A percentile compares a stretch with the other conserved stretches of the same genome.
These are phyloP conservation scores for Acleris literana DNA, from an alignment of 2,888 invertebrate genomes.

Conservation along the genomic window DNA sequence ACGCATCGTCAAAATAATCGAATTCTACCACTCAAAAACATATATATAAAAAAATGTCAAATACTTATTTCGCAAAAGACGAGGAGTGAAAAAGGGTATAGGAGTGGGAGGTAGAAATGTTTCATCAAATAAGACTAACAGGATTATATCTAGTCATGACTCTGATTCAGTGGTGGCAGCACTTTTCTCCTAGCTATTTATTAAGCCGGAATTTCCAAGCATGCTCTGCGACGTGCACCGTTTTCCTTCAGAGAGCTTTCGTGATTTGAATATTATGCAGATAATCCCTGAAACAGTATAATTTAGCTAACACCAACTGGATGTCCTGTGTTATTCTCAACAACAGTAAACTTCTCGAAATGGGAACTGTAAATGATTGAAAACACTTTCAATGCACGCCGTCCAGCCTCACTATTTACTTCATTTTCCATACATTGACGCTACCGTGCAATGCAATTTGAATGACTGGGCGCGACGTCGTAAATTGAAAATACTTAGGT, in stretches of 20 bases:
- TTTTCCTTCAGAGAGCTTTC: conserved; percentile 16
- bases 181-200: conserved; percentile 27
- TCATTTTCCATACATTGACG: too few species aligned
- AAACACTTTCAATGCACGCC: not conserved
- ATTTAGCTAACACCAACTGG: conserved; percentile 9
- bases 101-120: not conserved
- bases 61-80: too few species aligned
- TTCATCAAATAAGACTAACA: conserved; percentile 17
- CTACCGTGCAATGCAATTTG: too few species aligned
- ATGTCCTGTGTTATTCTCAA: conserved; percentile 25
- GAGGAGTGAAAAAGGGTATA: not conserved
- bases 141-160: conserved; percentile 20
- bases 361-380: not conserved
- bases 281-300: conserved; percentile 16
- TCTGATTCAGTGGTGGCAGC: conserved; percentile 28
- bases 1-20: too few species aligned
- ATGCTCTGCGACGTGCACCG: not conserved
- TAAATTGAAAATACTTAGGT: too few species aligned
- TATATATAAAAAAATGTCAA: too few species aligned
- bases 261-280: conserved; percentile 35
- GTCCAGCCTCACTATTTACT: not conserved
- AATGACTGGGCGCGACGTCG: too few species aligned
- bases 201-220: conserved; percentile 24
- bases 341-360: conserved; percentile 1
- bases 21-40: too few species aligned